phyloP scores from a whole-genome alignment of 2,113 vertebrate species.

The Pagrus major region DNA sequence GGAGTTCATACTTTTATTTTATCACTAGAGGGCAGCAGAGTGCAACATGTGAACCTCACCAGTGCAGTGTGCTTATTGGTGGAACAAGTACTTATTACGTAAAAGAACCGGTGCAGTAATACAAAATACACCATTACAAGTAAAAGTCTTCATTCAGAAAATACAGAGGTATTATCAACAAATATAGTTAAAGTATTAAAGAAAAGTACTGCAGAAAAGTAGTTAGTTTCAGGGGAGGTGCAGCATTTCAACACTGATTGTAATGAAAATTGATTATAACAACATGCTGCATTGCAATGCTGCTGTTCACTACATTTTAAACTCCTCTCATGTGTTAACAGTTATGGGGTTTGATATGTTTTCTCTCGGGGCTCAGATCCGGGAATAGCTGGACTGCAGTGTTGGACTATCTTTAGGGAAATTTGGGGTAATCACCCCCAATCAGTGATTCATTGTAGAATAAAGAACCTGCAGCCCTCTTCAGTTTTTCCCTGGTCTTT shows the following conservation, averaged over 20 bases:
- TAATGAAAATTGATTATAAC: background rate
- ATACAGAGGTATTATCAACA: too few relatives aligned
- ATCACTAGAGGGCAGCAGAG: too few relatives aligned
- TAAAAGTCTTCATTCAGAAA: too few relatives aligned
- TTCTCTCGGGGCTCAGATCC: conserved; percentile 29
- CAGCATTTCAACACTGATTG: background rate
- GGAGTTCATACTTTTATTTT: too few relatives aligned
- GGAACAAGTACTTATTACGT: background rate
- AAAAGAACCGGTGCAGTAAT: background rate
- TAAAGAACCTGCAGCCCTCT: conserved; percentile 25
- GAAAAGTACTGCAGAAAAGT: too few relatives aligned
- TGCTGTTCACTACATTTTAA: background rate
- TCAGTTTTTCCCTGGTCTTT: conserved; percentile 44
- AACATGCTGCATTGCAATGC: conserved; percentile 7
- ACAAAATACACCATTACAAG: background rate
- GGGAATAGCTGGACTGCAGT: conserved; percentile 16
- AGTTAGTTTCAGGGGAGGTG: too few relatives aligned
- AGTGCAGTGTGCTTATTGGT: background rate
- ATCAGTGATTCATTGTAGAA: conserved; percentile 60
- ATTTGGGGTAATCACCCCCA: conserved; percentile 38
- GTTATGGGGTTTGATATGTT: conserved; percentile 21
- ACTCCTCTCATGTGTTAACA: conserved; percentile 19
- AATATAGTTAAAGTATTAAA: too few relatives aligned
- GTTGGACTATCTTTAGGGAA: conserved; percentile 44
- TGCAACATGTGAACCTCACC: too few relatives aligned